phyloP scores from a whole-genome alignment of 2,797 vertebrate genomes.

The Lates japonicus region DNA sequence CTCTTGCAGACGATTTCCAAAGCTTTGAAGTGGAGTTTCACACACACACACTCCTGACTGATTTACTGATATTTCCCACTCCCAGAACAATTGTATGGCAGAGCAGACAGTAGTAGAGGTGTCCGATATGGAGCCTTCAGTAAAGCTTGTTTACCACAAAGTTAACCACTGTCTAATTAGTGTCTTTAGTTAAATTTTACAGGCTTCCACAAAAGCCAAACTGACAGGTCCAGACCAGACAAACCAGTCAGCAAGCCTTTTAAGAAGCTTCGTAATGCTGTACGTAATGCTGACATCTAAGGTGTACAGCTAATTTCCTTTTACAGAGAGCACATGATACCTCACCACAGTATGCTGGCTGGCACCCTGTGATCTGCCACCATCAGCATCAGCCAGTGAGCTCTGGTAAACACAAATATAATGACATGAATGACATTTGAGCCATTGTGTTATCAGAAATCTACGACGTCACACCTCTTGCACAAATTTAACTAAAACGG shows the following conservation, averaged over 20 bases:
- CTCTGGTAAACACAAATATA: too few species aligned
- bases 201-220: constrained; percentile 24
- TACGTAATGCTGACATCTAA: too few species aligned
- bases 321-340: constrained; percentile 26
- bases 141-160: constrained; percentile 40
- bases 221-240: too few species aligned
- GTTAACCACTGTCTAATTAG: constrained; percentile 41
- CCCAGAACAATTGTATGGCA: constrained; percentile 16
- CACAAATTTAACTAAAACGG: too few species aligned
- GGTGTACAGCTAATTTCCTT: constrained; percentile 28
- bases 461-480: too few species aligned
- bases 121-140: constrained; percentile 4
- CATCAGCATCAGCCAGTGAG: not conserved
- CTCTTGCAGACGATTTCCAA: constrained; percentile 17
- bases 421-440: too few species aligned
- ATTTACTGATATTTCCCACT: constrained; percentile 54
- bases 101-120: constrained; percentile 17
- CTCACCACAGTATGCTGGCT: not conserved
- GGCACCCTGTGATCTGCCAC: too few species aligned
- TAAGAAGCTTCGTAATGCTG: too few species aligned
- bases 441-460: too few species aligned
- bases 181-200: constrained; percentile 38
- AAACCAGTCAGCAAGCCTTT: too few species aligned
- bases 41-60: constrained; percentile 21
- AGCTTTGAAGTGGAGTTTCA: constrained; percentile 61